Percentiles rank a stretch among this genome's conserved stretches.
These are phyloP conservation scores for Synanthedon formicaeformis DNA, from an alignment of 2,888 invertebrate species.

Conservation along the genomic window DNA sequence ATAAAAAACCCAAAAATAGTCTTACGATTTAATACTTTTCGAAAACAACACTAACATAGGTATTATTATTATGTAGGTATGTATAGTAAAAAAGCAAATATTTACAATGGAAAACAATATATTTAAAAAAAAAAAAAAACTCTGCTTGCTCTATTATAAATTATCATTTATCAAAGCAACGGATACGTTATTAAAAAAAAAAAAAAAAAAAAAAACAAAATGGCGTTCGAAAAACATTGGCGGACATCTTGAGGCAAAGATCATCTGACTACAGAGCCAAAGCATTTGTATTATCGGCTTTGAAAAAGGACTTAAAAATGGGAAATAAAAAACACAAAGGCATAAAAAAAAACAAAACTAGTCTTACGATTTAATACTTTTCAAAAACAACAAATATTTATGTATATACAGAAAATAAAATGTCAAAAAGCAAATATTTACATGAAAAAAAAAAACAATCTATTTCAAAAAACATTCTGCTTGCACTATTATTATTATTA, in stretches of 20 bases:
- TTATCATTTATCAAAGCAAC: no score
- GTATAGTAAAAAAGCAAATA: conserved; percentile 23
- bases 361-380: conserved; percentile 46
- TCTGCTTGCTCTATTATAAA: conserved; percentile 5
- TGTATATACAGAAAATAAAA: conserved; percentile 27
- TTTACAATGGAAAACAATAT: conserved; percentile 30
- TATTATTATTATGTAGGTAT: conserved; percentile 24
- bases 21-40: conserved; percentile 46
- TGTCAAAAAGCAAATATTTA: conserved; percentile 30
- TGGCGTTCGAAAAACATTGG: no score
- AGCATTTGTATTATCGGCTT: no score
- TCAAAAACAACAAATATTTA: conserved; percentile 27
- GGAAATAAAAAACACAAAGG: neutral
- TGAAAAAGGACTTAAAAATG: neutral
- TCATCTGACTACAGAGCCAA: no score
- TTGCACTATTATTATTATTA: conserved; percentile 5
- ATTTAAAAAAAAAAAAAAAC: conserved; percentile 8
- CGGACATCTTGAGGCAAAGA: no score
- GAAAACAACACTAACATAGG: conserved; percentile 26
- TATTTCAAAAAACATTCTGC: conserved; percentile 9
- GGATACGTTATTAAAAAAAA: no score
- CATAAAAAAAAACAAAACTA: conserved; percentile 16
- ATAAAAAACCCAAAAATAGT: conserved; percentile 19
- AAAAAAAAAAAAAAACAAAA: no score
- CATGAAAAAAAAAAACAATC: conserved; percentile 20